Evolutionary conservation across 2,113 vertebrate species (phyloP).

Genomic region (Tapirus terrestris): DNA sequence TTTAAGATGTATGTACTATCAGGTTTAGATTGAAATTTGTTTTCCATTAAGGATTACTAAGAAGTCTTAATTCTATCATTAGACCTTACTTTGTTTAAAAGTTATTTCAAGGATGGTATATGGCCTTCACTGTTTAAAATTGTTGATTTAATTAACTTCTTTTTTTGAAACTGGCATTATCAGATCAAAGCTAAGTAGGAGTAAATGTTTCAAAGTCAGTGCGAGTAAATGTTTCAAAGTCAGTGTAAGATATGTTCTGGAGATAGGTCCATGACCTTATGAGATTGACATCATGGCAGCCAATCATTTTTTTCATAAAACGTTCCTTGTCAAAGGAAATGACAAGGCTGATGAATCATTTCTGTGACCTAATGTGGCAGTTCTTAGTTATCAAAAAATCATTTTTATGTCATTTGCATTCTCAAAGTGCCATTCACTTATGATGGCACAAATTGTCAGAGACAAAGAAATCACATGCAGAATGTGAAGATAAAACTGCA

Average conservation of each 20-base stretch:
- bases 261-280: not conserved
- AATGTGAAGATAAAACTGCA: not conserved
- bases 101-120: not conserved
- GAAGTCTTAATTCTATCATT: not conserved
- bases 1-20: not conserved
- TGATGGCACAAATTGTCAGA: not conserved
- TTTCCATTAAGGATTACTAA: conserved; percentile 30
- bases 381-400: conserved; percentile 5
- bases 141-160: not conserved
- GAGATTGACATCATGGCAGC: not conserved
- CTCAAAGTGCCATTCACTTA: not conserved
- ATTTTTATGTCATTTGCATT: not conserved
- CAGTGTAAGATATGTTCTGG: not conserved
- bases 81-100: conserved; percentile 9
- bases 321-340: not conserved
- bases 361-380: not conserved
- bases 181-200: not conserved
- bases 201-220: conserved; percentile 13
- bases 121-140: not conserved
- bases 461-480: not conserved
- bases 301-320: not conserved
- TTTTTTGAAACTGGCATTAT: conserved; percentile 21
- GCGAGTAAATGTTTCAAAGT: not conserved
- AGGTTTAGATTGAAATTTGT: not conserved
- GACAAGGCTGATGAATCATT: not conserved